Evolutionary conservation across 2,113 vertebrate genomes (phyloP), one percentile per base, ranked within the genome.

Genomic region (Syrrhaptes paradoxus): DNA sequence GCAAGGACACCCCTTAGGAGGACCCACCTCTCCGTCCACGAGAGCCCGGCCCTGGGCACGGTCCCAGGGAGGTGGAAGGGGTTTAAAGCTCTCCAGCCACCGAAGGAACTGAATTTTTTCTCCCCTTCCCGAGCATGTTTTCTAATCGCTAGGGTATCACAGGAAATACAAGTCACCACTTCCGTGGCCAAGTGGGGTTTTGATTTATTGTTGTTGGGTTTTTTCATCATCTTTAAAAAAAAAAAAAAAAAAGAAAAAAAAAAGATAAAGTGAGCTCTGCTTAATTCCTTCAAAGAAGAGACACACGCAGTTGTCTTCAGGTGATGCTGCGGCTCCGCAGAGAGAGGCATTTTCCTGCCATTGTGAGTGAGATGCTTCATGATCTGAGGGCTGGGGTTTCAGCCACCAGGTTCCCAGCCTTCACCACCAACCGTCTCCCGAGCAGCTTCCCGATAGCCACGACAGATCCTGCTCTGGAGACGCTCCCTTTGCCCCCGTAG

Each of bases 21-120:
- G 28, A 34, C 17, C 2, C 8, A 1, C 13, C 48, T 31, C 43
- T 48, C 72, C 17, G 41, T 6, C 25, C 41, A 6, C 0, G 0
- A 10, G 0, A 61, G 22, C 24, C 8, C 4, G 48, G 32, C n/a
- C 13, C 48, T 3, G 10, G 58, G 20, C 14, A 9, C 36, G 9
- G 13, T 2, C 43, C n/a, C 55, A 41, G 22, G 4, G 25, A 63
- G 21, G 8, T 11, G 32, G 12, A 43, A 58, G n/a, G 22, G 9
- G 7, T 45, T 85, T 86, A 9, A 57, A 71, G 36, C 17, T 43
- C 89, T 52, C n/a, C 17, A 24, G 17, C 12, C 20, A 14, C 51
- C 17, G 46, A 58, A 81, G 38, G 17, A 90, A 63, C 17, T 29
- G 18, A n/a, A 15, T 74, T 77, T 65, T 65, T 76, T 61, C 54